Base-by-base conservation (phyloP, 2,888 invertebrate species). In the Microctonus hyperodae region DNA sequence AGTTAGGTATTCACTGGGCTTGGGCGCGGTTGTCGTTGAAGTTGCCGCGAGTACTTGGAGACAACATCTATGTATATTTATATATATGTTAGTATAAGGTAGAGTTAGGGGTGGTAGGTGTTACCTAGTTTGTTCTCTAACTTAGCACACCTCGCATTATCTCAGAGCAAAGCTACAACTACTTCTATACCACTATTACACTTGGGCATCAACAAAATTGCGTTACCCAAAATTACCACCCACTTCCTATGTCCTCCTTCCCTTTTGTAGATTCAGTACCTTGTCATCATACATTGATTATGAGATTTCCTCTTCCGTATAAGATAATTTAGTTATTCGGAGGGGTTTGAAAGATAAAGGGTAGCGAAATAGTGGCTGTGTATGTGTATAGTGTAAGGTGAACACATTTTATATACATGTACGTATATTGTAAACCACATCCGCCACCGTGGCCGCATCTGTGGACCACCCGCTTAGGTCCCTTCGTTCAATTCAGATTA, bases 371-470 rank as follows among this genome's bases (percentile, higher is more conserved):
- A 2, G n/a, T n/a, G 37, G 13, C 13, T 37, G n/a, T 37, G n/a
- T 44, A 44, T 44, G 9, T 16, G 16, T n/a, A 44, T 44, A 4
- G 16, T n/a, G 44, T 16, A 44, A 44, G 44, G 44, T 44, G 44
- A 44, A 44, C 20, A 44, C 16, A 44, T 16, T 16, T 44, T 16
- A 16, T 44, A n/a, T n/a, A n/a, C 28, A 55, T n/a, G 25, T 40
- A n/a, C 37, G 40, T 16, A 25, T 25, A 28, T 22, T 57, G 16
- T 1, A 57, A 22, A 28, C 59, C 44, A 77, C 81, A 79, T 80
- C 79, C 79, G 81, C 74, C 75, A 73, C 75, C 74, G 74, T 75
- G 76, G 72, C 73, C 71, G 73, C 78, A 76, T 77, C 78, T 78
- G 80, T 72, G 74, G 80, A 79, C 81, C 82, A 81, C 82, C 82